Conservation (phyloP, 2,888 invertebrate genomes). For the Endotricha flammealis region DNA sequence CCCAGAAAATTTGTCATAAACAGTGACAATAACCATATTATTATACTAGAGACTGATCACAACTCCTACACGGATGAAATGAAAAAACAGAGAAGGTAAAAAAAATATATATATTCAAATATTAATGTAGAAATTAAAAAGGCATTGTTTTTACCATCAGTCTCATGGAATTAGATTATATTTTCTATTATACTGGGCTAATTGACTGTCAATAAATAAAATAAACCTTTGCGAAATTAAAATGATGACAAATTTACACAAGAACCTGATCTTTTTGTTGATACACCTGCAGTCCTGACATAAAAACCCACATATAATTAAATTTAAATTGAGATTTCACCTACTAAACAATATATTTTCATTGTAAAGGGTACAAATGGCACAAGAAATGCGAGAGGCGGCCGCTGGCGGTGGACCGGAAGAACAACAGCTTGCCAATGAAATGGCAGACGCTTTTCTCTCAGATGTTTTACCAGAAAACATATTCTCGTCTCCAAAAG, state of each 20-base stretch:
- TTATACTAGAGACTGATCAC: slow-evolving; percentile 98
- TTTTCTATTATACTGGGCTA: too few species aligned
- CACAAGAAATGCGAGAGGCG: slow-evolving; percentile 98
- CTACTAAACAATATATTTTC: background rate
- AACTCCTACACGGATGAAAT: slow-evolving; percentile 98
- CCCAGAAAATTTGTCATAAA: slow-evolving; percentile 97
- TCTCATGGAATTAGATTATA: too few species aligned
- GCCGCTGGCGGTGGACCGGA: slow-evolving; percentile 89
- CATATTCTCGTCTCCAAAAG: slow-evolving; percentile 96
- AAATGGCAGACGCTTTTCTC: slow-evolving; percentile 98
- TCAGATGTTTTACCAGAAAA: slow-evolving; percentile 96
- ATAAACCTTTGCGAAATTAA: too few species aligned
- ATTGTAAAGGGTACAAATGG: slow-evolving; percentile 90
- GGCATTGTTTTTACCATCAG: too few species aligned
- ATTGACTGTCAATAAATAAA: too few species aligned
- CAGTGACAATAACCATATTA: slow-evolving; percentile 91
- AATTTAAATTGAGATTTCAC: background rate
- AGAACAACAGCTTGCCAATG: slow-evolving; percentile 95
- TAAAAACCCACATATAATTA: slow-evolving; percentile 2
- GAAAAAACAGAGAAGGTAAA: slow-evolving; percentile 87
- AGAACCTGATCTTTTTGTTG: slow-evolving; percentile 49
- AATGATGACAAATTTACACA: slow-evolving; percentile 67
- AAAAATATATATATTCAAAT: slow-evolving; percentile 9
- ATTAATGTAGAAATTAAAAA: too few species aligned
- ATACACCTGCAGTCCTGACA: slow-evolving; percentile 70